phyloP scores from a whole-genome alignment of 2,113 vertebrate species.

The Toxotes jaculatrix region DNA sequence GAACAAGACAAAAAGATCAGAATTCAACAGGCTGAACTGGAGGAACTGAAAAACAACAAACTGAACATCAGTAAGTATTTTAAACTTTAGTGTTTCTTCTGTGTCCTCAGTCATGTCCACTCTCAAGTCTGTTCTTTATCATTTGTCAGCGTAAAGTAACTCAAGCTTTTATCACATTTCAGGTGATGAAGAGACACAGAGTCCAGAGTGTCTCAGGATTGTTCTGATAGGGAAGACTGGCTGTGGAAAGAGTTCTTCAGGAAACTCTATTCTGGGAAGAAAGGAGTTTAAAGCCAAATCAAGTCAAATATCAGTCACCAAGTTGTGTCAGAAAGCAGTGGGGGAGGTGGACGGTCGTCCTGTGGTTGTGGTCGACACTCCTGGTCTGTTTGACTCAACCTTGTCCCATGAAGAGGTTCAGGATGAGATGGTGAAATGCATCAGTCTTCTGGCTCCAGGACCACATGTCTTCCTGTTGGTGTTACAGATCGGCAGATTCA shows the following conservation, averaged over 20 bases:
- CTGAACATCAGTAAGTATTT: too few species aligned
- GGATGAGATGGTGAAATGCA: conserved; percentile 36
- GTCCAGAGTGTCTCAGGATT: conserved; percentile 36
- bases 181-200: neutral
- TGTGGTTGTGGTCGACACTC: conserved; percentile 46
- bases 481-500: conserved; percentile 15
- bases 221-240: conserved; percentile 49
- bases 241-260: conserved; percentile 47
- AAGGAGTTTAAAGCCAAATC: neutral
- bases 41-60: too few species aligned
- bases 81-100: too few species aligned
- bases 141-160: too few species aligned
- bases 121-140: too few species aligned
- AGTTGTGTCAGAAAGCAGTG: conserved; percentile 8
- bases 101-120: too few species aligned
- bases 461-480: conserved; percentile 61
- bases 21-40: too few species aligned
- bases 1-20: too few species aligned
- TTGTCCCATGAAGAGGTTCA: neutral
- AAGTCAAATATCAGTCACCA: neutral
- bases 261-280: conserved; percentile 36
- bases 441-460: conserved; percentile 38
- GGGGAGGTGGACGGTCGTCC: neutral
- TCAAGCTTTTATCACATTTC: too few species aligned
- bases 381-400: conserved; percentile 20